Percentiles rank a stretch among this genome's conserved stretches.
Evolutionary conservation across 2,797 vertebrate species (phyloP).

Genomic region (Eulemur albifrons): DNA sequence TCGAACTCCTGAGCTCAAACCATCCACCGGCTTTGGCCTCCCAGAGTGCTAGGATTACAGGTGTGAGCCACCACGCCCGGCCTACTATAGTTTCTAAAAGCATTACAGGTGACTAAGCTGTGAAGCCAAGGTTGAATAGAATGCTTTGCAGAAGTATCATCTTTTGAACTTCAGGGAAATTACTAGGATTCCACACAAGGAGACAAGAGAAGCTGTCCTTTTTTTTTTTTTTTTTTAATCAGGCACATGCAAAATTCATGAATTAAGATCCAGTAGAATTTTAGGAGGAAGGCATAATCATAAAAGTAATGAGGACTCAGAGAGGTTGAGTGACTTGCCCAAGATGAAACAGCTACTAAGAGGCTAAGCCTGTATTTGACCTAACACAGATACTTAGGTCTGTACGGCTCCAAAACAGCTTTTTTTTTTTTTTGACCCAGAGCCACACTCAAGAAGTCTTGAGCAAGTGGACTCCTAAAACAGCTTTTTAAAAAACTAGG

Average conservation of each 20-base stretch:
- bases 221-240: not conserved
- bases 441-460: no score
- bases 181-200: not conserved
- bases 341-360: slow-evolving; percentile 24
- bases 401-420: not conserved
- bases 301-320: not conserved
- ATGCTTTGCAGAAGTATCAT: not conserved
- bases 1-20: no score
- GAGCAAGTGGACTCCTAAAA: not conserved
- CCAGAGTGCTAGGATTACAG: no score
- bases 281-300: not conserved
- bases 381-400: not conserved
- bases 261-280: not conserved
- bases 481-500: not conserved
- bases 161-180: slow-evolving; percentile 1
- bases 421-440: not conserved
- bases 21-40: no score
- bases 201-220: not conserved
- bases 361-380: not conserved
- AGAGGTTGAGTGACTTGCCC: not conserved
- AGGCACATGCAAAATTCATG: slow-evolving; percentile 6
- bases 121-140: not conserved
- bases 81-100: not conserved
- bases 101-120: not conserved
- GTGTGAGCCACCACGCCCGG: no score